Conservation (phyloP, 2,888 invertebrate genomes). For the Diarsia dahlii region DNA sequence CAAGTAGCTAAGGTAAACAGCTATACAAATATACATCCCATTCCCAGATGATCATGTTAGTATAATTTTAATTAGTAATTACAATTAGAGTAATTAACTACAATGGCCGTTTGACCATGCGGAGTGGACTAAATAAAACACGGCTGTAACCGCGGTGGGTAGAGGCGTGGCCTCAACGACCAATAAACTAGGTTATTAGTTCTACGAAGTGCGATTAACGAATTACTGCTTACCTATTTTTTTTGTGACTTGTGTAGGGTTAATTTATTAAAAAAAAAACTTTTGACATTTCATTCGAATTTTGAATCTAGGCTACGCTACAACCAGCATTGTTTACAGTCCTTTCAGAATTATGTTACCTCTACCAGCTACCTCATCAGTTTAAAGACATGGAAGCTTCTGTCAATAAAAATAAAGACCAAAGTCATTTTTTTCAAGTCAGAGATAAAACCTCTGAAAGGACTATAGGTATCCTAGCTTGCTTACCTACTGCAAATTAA, state of each 20-base stretch:
- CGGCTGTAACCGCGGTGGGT: constrained; percentile 34
- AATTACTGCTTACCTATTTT: constrained; percentile 5
- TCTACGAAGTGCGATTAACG: constrained; percentile 26
- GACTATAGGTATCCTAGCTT: too few species aligned
- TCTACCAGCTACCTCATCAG: neutral
- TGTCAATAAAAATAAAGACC: neutral
- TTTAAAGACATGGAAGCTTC: neutral
- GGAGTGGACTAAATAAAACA: constrained; percentile 47
- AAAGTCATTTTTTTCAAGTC: neutral
- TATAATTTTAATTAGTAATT: constrained; percentile 46
- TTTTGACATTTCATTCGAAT: neutral
- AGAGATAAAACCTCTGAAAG: neutral
- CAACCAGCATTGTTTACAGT: neutral
- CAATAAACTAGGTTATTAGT: constrained; percentile 72
- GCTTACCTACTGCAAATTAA: neutral
- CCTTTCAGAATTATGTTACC: neutral
- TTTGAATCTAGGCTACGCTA: neutral
- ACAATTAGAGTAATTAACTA: constrained; percentile 45
- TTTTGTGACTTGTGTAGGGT: neutral
- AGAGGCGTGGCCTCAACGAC: constrained; percentile 75
- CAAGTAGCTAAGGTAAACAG: constrained; percentile 10
- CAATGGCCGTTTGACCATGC: constrained; percentile 21
- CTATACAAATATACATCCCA: constrained; percentile 16
- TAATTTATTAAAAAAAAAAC: neutral
- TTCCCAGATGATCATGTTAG: constrained; percentile 34